Conservation (phyloP, 2,888 invertebrate genomes). For the Colletes collaris region DNA sequence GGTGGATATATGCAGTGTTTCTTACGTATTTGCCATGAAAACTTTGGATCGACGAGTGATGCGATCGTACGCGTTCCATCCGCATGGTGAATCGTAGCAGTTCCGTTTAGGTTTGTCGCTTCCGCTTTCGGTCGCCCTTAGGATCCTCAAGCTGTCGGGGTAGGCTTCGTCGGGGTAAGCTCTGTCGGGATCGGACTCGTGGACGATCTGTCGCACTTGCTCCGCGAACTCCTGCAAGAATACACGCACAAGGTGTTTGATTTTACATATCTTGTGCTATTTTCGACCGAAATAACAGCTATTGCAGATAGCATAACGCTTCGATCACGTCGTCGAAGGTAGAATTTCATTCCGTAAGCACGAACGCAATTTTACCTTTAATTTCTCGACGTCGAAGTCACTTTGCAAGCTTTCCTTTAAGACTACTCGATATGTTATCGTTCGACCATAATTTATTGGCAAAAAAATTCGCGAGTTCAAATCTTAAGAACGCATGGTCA, state of each 20-base stretch:
- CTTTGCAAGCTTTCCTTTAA: too few species aligned
- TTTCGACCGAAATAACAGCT: too few species aligned
- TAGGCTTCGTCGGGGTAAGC: constrained; percentile 51
- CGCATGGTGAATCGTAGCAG: constrained; percentile 84
- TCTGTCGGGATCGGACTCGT: constrained; percentile 58
- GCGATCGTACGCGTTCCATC: constrained; percentile 86
- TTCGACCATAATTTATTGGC: too few species aligned
- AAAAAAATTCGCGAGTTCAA: too few species aligned
- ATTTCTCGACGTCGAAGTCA: background rate
- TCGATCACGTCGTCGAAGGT: background rate
- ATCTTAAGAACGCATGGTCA: too few species aligned
- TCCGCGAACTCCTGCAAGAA: constrained; percentile 68
- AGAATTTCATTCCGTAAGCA: background rate
- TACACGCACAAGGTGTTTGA: background rate
- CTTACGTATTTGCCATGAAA: constrained; percentile 86
- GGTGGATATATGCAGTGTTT: constrained; percentile 39
- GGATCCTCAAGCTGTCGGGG: constrained; percentile 62
- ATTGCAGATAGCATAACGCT: too few species aligned
- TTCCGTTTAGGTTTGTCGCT: constrained; percentile 54
- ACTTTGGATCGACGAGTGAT: constrained; percentile 84
- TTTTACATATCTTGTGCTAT: too few species aligned
- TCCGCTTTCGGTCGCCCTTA: constrained; percentile 65
- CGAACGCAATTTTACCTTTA: background rate
- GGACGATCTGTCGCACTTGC: constrained; percentile 62
- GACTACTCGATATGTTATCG: too few species aligned